Evolutionary conservation across 2,888 invertebrate genomes (phyloP).

Genomic region (Epistrophe eligans): DNA sequence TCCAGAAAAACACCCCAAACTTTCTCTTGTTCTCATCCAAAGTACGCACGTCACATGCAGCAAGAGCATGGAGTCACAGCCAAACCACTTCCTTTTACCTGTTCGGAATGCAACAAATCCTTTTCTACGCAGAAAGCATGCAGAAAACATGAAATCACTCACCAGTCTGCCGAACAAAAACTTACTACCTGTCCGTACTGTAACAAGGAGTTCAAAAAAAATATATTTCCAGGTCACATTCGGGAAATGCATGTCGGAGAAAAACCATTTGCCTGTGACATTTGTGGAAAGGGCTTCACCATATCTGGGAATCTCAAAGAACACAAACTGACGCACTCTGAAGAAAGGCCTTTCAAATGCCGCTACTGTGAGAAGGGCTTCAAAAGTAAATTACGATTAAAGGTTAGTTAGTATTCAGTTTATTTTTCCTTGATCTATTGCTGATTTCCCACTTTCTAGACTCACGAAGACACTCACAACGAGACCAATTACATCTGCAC

Average conservation of each 20-base stretch:
- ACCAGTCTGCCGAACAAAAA: conserved; percentile 78
- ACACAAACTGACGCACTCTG: conserved; percentile 84
- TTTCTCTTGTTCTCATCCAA: conserved; percentile 60
- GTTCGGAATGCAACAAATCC: conserved; percentile 74
- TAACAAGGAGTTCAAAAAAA: conserved; percentile 80
- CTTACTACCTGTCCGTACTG: conserved; percentile 79
- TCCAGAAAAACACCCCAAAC: conserved; percentile 9
- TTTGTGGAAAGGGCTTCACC: conserved; percentile 84
- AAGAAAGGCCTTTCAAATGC: conserved; percentile 84
- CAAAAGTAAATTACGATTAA: conserved; percentile 81
- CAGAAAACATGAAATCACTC: conserved; percentile 74
- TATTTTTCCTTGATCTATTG: not conserved
- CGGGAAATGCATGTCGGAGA: conserved; percentile 81
- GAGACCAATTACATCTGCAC: conserved; percentile 83
- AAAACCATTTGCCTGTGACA: conserved; percentile 84
- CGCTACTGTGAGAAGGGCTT: conserved; percentile 82
- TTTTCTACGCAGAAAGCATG: conserved; percentile 77
- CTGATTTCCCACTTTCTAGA: conserved; percentile 72
- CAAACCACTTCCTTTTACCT: conserved; percentile 68
- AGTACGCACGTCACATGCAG: conserved; percentile 77
- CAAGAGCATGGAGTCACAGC: conserved; percentile 73
- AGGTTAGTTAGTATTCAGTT: conserved; percentile 74
- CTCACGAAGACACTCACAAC: conserved; percentile 84
- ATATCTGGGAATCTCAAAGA: conserved; percentile 84
- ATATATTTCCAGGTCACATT: conserved; percentile 78